These are phyloP conservation scores for Conops quadrifasciatus DNA, from an alignment of 2,888 invertebrate genomes.

Conservation along the genomic window DNA sequence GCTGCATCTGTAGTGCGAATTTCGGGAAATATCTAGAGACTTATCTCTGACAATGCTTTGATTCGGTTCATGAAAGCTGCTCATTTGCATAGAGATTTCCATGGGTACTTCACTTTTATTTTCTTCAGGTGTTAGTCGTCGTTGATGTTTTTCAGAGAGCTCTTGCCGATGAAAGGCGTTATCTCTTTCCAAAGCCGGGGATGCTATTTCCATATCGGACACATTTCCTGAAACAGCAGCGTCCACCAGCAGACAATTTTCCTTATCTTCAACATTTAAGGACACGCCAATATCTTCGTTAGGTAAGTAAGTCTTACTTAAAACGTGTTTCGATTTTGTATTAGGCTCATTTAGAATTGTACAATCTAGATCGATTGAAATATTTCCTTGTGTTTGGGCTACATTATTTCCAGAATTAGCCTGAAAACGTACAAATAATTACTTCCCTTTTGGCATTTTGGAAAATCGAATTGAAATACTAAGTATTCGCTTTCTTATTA, in stretches of 20 bases:
- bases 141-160: neutral
- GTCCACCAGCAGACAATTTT: neutral
- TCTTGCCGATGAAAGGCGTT: neutral
- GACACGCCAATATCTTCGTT: no score
- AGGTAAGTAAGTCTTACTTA: no score
- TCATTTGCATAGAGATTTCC: slow-evolving; percentile 13
- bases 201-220: neutral
- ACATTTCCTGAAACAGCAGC: neutral
- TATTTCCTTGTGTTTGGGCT: no score
- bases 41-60: neutral
- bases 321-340: no score
- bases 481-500: no score
- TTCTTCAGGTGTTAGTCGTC: neutral
- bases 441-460: no score
- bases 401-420: no score
- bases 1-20: neutral
- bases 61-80: neutral
- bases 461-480: no score
- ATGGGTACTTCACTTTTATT: slow-evolving; percentile 18
- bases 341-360: no score
- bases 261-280: neutral
- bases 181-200: neutral
- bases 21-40: neutral
- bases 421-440: no score
- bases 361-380: no score